Evolutionary conservation across 2,888 invertebrate genomes (phyloP), one percentile per base, ranked within the genome.

Genomic region (Zygaena filipendulae): DNA sequence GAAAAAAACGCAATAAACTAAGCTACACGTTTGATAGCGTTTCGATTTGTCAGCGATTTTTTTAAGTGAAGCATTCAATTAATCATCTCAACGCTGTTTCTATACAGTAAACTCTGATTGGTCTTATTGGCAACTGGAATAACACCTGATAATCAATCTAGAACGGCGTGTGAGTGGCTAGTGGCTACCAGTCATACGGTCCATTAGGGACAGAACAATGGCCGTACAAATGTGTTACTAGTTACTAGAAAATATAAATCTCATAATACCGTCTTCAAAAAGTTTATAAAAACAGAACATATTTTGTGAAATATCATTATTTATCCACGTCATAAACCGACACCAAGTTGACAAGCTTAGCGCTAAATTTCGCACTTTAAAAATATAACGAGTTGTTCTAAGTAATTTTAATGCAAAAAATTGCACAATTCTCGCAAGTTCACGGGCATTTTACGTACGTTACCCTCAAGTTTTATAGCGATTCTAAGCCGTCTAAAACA

Each of bases 31-130:
- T 57, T 52, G 59, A 62, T 62, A 60, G 50, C 52, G 54, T 50
- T 52, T 55, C 62, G 57, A 62, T 68, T 72, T 69, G 66, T 70
- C 64, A 67, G 64, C 61, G 48, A 54, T 60, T 69, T 71, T 69
- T 71, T 68, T 59, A 47, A 40, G 32, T 19, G 29, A 37, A 37
- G 43, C 40, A 62, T 64, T 57, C 60, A 64, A 70, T 72, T 66
- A 64, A 71, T 70, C 67, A 63, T 59, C 42, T 39, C 38, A 49
- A 46, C 45, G 38, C 38, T 49, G 43, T 40, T 51, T 49, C 49
- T 50, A 49, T 52, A 52, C 42, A 51, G 43, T 32, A 43, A 43
- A 47, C 49, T 48, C 31, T 58, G 57, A 61, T 64, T 59, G 52
- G 49, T 46, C 43, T 38, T 53, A 55, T 59, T 56, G 58, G 50